phyloP scores from a whole-genome alignment of 2,888 invertebrate species.

The Aquatica leii region DNA sequence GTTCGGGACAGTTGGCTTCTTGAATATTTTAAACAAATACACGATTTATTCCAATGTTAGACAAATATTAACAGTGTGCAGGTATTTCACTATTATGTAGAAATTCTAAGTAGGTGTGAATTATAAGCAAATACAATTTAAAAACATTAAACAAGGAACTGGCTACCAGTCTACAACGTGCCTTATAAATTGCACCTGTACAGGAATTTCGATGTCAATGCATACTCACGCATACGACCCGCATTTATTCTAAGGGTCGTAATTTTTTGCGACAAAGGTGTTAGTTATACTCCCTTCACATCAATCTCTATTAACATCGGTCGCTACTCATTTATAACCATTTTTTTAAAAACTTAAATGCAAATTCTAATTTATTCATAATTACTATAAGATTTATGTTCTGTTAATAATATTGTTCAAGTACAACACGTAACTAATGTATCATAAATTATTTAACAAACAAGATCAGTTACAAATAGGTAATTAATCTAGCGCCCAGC shows the following conservation, averaged over 20 bases:
- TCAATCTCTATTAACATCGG: not conserved
- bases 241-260: constrained; percentile 27
- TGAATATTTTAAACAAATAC: not conserved
- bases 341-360: not conserved
- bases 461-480: not conserved
- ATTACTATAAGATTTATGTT: constrained; percentile 6
- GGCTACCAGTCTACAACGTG: constrained; percentile 23
- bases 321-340: too few species aligned
- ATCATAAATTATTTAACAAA: constrained; percentile 11
- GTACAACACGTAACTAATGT: constrained; percentile 7
- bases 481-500: too few species aligned
- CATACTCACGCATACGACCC: constrained; percentile 36
- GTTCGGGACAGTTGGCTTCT: too few species aligned
- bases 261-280: not conserved
- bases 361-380: not conserved
- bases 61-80: constrained; percentile 9
- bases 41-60: constrained; percentile 1
- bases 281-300: not conserved
- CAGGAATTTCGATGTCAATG: constrained; percentile 21
- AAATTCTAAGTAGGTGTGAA: constrained; percentile 13
- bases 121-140: constrained; percentile 11
- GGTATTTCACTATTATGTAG: constrained; percentile 9
- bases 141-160: constrained; percentile 17
- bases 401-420: constrained; percentile 8
- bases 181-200: constrained; percentile 33